These are phyloP conservation scores for Pimephales promelas DNA, from an alignment of 2,113 vertebrate species.

Conservation along the genomic window DNA sequence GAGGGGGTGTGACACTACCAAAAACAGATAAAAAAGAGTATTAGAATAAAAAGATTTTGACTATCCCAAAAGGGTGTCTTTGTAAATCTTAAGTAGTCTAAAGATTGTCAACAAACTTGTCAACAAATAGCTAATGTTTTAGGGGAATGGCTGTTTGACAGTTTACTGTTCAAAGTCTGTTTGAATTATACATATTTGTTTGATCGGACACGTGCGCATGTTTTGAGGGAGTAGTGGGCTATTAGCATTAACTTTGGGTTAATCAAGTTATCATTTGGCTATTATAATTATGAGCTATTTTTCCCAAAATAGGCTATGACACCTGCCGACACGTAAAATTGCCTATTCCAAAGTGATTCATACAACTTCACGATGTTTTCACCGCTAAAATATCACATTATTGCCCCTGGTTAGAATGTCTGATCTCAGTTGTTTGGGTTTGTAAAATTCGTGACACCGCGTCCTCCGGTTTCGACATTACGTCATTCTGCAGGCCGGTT, in stretches of 20 bases:
- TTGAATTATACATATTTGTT: background rate
- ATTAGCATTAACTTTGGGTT: slow-evolving; percentile 1
- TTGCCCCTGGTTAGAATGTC: background rate
- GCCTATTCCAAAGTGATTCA: background rate
- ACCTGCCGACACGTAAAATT: background rate
- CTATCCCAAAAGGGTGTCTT: background rate
- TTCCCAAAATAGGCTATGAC: background rate
- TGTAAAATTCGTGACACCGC: slow-evolving; percentile 8
- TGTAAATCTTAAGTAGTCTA: background rate
- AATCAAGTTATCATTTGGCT: background rate
- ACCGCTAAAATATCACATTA: background rate
- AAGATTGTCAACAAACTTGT: background rate
- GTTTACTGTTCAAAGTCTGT: background rate
- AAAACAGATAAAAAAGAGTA: background rate
- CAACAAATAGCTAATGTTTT: background rate
- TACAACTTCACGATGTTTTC: background rate
- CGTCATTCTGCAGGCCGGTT: slow-evolving; percentile 85
- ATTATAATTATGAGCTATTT: no score
- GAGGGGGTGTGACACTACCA: slow-evolving; percentile 69
- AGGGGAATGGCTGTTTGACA: slow-evolving; percentile 18
- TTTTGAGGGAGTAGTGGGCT: background rate
- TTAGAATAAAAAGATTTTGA: background rate
- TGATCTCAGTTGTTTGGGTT: slow-evolving; percentile 4
- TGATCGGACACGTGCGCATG: background rate
- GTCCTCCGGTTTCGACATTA: slow-evolving; percentile 74